Base-by-base conservation (phyloP, 2,797 vertebrate genomes). In the Silurus aristotelis region DNA sequence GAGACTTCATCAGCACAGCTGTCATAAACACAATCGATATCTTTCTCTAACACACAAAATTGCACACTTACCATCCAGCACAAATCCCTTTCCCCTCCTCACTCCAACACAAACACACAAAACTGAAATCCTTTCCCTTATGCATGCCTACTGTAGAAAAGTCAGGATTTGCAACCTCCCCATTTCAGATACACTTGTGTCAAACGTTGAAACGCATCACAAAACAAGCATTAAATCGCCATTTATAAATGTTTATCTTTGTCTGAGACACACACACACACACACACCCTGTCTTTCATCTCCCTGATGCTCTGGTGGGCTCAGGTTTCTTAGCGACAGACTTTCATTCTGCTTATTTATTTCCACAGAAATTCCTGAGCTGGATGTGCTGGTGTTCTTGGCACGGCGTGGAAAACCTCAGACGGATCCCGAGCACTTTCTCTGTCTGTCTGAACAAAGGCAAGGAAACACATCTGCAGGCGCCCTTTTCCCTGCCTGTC, bases 341-440 rank as follows among this genome's bases (percentile, higher is more conserved):
- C 61, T 43, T 82, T 75, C 56, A 83, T 86, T 83, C 83, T 76
- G 79, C 87, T 71, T 85, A 85, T 88, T 85, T 85, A 85, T 84
- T 85, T 88, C 86, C 70, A 83, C 80, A 25, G 80, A 88, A 89
- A 87, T 60, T 87, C 84, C 82, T 83, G 79, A 83, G 77, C 76
- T 77, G 86, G 84, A 88, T 88, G 56, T 76, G 78, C 72, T 71
- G 58, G 83, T 38, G 80, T 87, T 87, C 70, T 73, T 89, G 87
- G 89, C 85, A 71, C 43, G 46, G 38, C 8, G 12, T 46, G 55
- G 25, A 68, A 82, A 87, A 87, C 87, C 86, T 87, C 87, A 87
- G 83, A 89, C 85, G 52, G 71, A 88, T 87, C 83, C 83, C 6
- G 52, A 85, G 82, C 43, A 72, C 71, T 87, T 88, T 85, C 79